phyloP scores from a whole-genome alignment of 2,888 invertebrate genomes.

The Epistrophe grossulariae region DNA sequence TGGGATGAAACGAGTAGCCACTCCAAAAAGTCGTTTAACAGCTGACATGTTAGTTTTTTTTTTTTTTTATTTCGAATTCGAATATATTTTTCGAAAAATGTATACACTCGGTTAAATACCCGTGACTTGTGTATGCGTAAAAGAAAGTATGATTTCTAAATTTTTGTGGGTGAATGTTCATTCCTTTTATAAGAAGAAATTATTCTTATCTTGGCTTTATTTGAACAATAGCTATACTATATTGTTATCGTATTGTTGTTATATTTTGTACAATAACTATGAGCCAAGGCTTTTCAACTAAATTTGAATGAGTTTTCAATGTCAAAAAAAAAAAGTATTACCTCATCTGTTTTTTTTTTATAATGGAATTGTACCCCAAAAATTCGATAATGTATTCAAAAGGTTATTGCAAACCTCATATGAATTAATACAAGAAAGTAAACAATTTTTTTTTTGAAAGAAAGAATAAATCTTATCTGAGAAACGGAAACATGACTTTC shows the following conservation, averaged over 20 bases:
- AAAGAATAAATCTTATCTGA: too few relatives aligned
- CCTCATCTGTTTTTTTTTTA: conserved; percentile 1
- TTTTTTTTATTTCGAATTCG: background rate
- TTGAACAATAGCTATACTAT: background rate
- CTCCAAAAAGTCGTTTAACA: conserved; percentile 43
- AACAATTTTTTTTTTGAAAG: too few relatives aligned
- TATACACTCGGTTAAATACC: background rate
- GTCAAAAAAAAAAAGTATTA: background rate
- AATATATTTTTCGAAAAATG: background rate
- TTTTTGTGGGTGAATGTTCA: background rate
- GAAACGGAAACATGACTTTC: too few relatives aligned
- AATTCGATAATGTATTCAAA: background rate
- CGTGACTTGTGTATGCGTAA: conserved; percentile 1
- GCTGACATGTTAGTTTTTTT: conserved; percentile 15
- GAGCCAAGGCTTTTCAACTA: background rate
- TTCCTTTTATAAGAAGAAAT: conserved; percentile 16
- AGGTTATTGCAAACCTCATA: too few relatives aligned
- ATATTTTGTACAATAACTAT: background rate
- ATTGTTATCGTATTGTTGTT: conserved; percentile 7
- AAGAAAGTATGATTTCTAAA: conserved; percentile 19
- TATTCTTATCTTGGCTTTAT: conserved; percentile 16
- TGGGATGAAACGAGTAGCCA: conserved; percentile 54
- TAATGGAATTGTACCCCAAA: background rate
- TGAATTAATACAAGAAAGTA: too few relatives aligned
- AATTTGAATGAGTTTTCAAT: background rate